These are phyloP conservation scores for Lomographa bimaculata DNA, from an alignment of 2,888 invertebrate genomes.

Conservation along the genomic window DNA sequence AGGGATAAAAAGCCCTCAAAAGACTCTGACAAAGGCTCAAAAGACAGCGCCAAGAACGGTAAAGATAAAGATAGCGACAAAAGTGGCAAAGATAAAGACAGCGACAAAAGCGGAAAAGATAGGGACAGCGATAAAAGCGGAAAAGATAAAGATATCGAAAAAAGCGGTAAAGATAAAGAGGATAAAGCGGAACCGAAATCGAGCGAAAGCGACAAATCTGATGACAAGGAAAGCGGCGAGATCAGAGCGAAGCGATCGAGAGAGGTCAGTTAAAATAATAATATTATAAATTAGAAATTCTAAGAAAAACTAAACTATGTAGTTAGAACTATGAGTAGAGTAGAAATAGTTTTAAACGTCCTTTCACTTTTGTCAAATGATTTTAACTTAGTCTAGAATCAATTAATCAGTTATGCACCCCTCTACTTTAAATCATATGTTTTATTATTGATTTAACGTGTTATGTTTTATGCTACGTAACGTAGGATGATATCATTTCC, in stretches of 20 bases:
- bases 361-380: too few relatives aligned
- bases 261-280: conserved; percentile 53
- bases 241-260: conserved; percentile 72
- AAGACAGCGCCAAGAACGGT: conserved; percentile 3
- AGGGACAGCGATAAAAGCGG: conserved; percentile 11
- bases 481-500: too few relatives aligned
- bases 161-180: conserved; percentile 9
- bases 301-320: not conserved
- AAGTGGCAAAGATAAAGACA: conserved; percentile 6
- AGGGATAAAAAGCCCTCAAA: conserved; percentile 6
- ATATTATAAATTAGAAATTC: not conserved
- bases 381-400: too few relatives aligned
- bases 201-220: conserved; percentile 28
- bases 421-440: too few relatives aligned
- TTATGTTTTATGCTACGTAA: too few relatives aligned
- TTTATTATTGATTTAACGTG: too few relatives aligned
- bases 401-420: too few relatives aligned
- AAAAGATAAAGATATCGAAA: conserved; percentile 7
- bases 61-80: conserved; percentile 6
- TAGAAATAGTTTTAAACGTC: too few relatives aligned
- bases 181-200: conserved; percentile 20
- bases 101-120: conserved; percentile 1
- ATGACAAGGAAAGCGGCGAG: conserved; percentile 44
- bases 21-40: not conserved
- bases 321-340: too few relatives aligned